Conservation (phyloP, 2,113 vertebrate species). For the Aegithalos caudatus region DNA sequence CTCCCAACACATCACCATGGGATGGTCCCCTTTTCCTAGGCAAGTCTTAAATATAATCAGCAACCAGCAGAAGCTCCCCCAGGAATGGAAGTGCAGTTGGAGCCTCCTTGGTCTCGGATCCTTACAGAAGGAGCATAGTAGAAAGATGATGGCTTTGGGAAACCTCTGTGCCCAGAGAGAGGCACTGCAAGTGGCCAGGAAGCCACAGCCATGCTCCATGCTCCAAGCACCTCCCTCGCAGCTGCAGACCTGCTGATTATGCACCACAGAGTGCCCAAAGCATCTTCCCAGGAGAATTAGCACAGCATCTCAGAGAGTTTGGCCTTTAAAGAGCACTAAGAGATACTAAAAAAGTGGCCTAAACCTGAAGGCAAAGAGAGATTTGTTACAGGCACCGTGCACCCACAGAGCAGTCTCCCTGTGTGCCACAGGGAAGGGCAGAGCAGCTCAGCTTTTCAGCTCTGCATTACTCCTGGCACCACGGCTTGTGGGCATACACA, state of each 20-base stretch:
- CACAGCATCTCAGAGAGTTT: neutral
- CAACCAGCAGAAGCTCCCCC: neutral
- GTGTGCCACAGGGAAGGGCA: neutral
- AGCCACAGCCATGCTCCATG: accelerated
- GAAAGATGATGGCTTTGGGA: neutral
- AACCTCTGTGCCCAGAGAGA: neutral
- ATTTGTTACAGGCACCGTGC: neutral
- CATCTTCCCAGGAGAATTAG: neutral
- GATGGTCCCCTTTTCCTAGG: neutral
- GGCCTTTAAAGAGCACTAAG: neutral
- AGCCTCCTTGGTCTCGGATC: neutral
- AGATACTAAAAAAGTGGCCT: neutral
- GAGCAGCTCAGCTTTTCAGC: neutral
- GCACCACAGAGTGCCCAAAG: neutral
- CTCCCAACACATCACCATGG: accelerated
- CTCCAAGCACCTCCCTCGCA: neutral
- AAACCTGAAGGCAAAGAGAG: neutral
- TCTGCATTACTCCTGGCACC: neutral
- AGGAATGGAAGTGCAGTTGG: neutral
- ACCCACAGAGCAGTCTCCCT: accelerated
- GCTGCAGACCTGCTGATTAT: neutral
- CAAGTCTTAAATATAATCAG: neutral
- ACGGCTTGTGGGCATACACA: neutral
- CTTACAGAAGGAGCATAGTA: neutral
- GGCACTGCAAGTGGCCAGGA: neutral